A percentile compares a stretch with the other conserved stretches of the same genome.
Conservation (phyloP, 1,140 invertebrate species). For the Lasaia peninsularis region DNA sequence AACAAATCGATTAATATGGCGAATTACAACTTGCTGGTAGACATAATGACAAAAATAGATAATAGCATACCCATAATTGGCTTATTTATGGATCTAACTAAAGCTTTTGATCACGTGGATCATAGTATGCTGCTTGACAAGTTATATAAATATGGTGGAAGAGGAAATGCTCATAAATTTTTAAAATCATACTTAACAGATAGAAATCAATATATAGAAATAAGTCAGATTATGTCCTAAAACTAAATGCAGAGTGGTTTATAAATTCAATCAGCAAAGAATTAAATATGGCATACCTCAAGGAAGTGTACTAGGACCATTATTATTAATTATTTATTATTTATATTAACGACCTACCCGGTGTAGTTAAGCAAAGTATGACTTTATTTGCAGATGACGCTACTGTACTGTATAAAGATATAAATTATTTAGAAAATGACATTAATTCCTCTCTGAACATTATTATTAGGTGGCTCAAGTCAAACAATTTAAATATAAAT, state of each 20-base stretch:
- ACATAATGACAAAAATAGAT: neutral
- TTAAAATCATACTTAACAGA: too few relatives aligned
- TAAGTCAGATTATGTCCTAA: neutral
- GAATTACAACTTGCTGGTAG: neutral
- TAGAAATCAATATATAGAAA: too few relatives aligned
- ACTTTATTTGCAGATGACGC: slow-evolving; percentile 2
- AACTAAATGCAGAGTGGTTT: neutral
- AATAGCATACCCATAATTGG: neutral
- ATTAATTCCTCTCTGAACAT: too few relatives aligned
- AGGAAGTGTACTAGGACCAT: slow-evolving; percentile 1
- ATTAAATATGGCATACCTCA: too few relatives aligned
- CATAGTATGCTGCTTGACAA: slow-evolving; percentile 3
- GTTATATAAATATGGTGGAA: neutral
- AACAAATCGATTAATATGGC: too few relatives aligned
- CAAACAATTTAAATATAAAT: too few relatives aligned
- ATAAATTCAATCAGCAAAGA: too few relatives aligned
- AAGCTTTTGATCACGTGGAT: slow-evolving; percentile 1
- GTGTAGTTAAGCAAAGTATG: neutral
- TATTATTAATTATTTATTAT: neutral
- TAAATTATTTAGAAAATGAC: too few relatives aligned
- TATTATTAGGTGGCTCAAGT: too few relatives aligned
- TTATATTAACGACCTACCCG: slow-evolving; percentile 1
- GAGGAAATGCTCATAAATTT: neutral
- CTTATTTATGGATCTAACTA: too few relatives aligned
- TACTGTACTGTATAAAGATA: neutral